Percentiles rank a stretch among this genome's conserved stretches.
Evolutionary conservation across 2,113 vertebrate genomes (phyloP).

Genomic region (Ornithorhynchus anatinus): DNA sequence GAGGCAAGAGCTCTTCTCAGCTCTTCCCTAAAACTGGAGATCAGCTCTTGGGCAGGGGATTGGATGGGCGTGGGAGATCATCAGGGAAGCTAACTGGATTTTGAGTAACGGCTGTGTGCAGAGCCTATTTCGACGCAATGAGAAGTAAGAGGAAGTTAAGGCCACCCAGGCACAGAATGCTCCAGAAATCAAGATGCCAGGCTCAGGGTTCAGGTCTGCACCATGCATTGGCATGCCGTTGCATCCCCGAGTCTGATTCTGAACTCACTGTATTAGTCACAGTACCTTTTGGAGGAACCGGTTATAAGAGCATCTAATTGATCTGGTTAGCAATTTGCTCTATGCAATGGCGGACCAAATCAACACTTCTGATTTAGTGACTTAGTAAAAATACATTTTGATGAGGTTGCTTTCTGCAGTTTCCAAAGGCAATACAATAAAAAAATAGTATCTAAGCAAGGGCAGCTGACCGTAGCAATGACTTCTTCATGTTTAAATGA

Average conservation of each 20-base stretch:
- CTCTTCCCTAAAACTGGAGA: no score
- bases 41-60: no score
- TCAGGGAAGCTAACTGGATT: no score
- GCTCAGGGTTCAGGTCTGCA: conserved; percentile 26
- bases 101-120: no score
- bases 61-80: no score
- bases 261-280: conserved; percentile 3
- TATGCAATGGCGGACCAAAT: conserved; percentile 28
- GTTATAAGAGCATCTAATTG: conserved; percentile 22
- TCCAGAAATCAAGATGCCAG: conserved; percentile 9
- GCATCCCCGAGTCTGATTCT: conserved; percentile 4
- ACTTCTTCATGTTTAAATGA: conserved; percentile 22
- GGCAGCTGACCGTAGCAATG: conserved; percentile 40
- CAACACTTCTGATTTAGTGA: conserved; percentile 37
- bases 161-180: no score
- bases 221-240: background rate
- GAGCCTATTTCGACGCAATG: no score
- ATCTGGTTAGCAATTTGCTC: conserved; percentile 53
- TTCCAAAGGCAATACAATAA: background rate
- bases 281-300: conserved; percentile 33
- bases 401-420: background rate
- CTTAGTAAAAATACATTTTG: conserved; percentile 31
- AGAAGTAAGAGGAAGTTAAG: no score
- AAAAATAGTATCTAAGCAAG: conserved; percentile 47
- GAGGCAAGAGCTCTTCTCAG: no score